Evolutionary conservation across 2,888 invertebrate genomes (phyloP).

Genomic region (Cotesia congregata): DNA sequence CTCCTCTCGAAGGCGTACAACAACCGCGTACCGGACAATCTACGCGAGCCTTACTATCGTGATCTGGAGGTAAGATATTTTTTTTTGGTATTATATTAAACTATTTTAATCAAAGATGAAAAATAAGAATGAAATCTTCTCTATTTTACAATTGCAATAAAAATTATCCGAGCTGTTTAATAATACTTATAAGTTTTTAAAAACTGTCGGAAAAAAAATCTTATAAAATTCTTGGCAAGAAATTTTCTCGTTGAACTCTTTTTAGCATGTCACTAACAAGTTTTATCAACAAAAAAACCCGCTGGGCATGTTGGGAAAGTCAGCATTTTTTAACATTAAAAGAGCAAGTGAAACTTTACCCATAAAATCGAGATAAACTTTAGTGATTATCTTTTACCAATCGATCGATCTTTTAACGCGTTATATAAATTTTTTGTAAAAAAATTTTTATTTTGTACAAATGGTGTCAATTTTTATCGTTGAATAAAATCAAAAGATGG

Average conservation of each 20-base stretch:
- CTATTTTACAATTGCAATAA: neutral
- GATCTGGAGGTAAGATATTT: constrained; percentile 85
- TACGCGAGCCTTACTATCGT: constrained; percentile 93
- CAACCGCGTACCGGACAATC: constrained; percentile 92
- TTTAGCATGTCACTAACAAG: constrained; percentile 9
- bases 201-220: neutral
- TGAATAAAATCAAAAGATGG: too few species aligned
- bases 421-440: constrained; percentile 2
- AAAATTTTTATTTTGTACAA: neutral
- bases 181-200: neutral
- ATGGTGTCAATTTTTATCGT: too few species aligned
- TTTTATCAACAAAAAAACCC: constrained; percentile 21
- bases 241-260: constrained; percentile 17
- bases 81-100: constrained; percentile 7
- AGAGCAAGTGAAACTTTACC: constrained; percentile 37
- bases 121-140: neutral
- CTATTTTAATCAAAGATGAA: neutral
- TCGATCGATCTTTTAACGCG: constrained; percentile 2
- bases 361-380: constrained; percentile 32
- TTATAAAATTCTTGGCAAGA: neutral
- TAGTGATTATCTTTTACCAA: neutral
- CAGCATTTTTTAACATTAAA: neutral
- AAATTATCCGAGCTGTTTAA: neutral
- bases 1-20: constrained; percentile 96
- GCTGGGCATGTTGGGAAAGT: constrained; percentile 14